These are phyloP conservation scores for Camponotus pennsylvanicus DNA, from an alignment of 1,140 invertebrate genomes.

Conservation along the genomic window DNA sequence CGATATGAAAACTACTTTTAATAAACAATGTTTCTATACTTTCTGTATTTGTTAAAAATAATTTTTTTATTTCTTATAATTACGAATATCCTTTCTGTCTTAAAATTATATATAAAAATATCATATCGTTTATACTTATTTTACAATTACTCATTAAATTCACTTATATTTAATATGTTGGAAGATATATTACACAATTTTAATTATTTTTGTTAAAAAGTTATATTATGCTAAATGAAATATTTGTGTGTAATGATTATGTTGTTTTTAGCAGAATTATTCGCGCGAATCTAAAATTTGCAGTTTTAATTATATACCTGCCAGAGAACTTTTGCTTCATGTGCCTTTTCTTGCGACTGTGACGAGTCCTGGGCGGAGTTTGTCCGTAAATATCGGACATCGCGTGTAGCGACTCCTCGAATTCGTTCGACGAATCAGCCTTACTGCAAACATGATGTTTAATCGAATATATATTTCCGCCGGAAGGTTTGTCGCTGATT, in stretches of 20 bases:
- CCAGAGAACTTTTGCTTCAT: conserved; percentile 73
- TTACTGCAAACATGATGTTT: conserved; percentile 63
- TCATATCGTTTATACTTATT: neutral
- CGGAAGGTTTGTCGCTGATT: neutral
- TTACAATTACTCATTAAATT: neutral
- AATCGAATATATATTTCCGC: conserved; percentile 37
- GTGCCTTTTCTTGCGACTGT: conserved; percentile 76
- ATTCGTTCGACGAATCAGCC: conserved; percentile 66
- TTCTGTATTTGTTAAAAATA: neutral
- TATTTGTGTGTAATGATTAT: neutral
- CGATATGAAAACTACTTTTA: conserved; percentile 7
- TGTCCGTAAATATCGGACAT: conserved; percentile 81
- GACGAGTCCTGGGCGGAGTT: conserved; percentile 78
- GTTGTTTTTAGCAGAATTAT: neutral
- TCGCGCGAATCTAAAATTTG: conserved; percentile 18
- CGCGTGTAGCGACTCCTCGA: conserved; percentile 74
- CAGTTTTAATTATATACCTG: conserved; percentile 53
- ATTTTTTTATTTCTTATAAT: neutral
- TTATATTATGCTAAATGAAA: neutral
- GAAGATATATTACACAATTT: neutral
- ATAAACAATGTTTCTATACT: neutral
- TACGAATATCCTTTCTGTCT: neutral
- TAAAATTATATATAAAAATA: too few relatives aligned
- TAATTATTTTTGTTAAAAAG: too few relatives aligned
- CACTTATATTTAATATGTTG: neutral